Percentiles rank a stretch among this genome's conserved stretches.
Conservation (phyloP, 30 jellyfish, hydroid and myxozoan species). For the Turritopsis dohrnii region DNA sequence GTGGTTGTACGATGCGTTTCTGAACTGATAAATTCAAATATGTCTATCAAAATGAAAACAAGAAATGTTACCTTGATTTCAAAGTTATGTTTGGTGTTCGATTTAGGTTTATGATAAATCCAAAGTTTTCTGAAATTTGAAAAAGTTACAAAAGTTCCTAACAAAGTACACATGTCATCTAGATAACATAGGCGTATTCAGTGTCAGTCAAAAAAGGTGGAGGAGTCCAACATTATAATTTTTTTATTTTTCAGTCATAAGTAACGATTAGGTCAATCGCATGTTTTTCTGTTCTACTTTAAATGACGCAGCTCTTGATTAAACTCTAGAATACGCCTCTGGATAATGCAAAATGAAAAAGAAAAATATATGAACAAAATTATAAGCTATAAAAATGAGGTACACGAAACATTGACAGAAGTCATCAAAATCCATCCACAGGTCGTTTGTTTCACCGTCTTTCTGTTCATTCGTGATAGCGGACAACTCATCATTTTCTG, state of each 20-base stretch:
- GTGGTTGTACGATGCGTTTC: neutral
- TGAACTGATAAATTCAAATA: no score
- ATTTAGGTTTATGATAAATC: constrained; percentile 71
- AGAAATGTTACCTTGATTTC: constrained; percentile 56
- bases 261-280: no score
- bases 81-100: constrained; percentile 52
- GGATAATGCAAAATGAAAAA: no score
- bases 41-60: no score
- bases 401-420: constrained; percentile 69
- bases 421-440: constrained; percentile 88
- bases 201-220: no score
- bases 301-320: no score
- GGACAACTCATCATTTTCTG: neutral
- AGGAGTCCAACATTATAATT: no score
- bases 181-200: no score
- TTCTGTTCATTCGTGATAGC: constrained; percentile 34
- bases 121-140: constrained; percentile 46
- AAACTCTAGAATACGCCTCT: no score
- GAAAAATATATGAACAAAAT: neutral
- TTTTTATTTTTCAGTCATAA: no score
- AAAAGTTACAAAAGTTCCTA: neutral
- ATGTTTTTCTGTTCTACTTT: no score
- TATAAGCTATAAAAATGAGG: neutral
- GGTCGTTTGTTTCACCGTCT: constrained; percentile 13
- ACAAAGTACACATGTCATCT: neutral